Evolutionary conservation across 2,113 vertebrate genomes (phyloP).

Genomic region (Bombycilla garrulus): DNA sequence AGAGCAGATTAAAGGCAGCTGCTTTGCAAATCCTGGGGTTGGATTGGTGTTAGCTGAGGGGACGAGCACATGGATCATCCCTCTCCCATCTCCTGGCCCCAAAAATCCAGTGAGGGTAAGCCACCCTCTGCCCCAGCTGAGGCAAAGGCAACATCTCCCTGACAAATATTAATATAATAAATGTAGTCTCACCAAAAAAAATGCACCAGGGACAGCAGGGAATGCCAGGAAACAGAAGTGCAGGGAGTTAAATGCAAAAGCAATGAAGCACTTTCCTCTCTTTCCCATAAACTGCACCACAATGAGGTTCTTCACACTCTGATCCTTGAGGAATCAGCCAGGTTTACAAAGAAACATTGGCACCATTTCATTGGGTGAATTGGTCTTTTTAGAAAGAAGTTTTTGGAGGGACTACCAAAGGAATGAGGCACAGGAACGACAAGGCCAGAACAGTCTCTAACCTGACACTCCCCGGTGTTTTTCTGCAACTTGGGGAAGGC

Average conservation of each 20-base stretch:
- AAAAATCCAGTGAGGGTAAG: background rate
- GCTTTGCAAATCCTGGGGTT: background rate
- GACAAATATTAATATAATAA: background rate
- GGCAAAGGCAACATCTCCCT: background rate
- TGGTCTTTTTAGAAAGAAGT: background rate
- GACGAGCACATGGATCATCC: background rate
- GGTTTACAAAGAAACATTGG: background rate
- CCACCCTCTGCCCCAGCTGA: background rate
- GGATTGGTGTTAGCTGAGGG: background rate
- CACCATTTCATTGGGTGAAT: background rate
- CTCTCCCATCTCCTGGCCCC: background rate
- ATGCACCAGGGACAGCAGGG: background rate
- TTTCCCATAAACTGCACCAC: background rate
- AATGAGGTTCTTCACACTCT: background rate
- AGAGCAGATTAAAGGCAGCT: constrained; percentile 9
- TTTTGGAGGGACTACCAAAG: background rate
- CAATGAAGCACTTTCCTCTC: background rate
- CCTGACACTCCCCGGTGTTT: background rate
- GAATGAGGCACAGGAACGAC: background rate
- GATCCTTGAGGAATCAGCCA: background rate
- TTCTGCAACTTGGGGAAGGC: background rate
- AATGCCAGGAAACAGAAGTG: background rate
- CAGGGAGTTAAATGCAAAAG: background rate
- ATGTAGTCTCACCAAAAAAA: background rate
- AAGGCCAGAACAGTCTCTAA: background rate